Evolutionary conservation across 2,113 vertebrate genomes (phyloP), one percentile per base, ranked within the genome.

Genomic region (Sturnus vulgaris): DNA sequence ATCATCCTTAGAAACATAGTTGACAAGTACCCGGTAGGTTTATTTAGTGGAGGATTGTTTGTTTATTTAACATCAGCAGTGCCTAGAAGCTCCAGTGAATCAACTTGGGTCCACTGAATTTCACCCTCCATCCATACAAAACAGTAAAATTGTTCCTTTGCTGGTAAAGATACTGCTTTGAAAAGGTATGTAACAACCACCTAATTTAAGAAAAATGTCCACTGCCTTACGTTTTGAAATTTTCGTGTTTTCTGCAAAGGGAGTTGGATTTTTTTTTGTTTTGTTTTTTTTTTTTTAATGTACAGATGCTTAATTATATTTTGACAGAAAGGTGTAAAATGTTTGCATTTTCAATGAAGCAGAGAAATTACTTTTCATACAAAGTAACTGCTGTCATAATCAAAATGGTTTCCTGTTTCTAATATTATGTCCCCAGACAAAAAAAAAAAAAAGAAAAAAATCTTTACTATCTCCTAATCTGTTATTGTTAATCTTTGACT

Each of bases 101-200:
- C 16, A 35, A 1, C 13, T 37, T 52, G 15, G 1, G 17, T 31
- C 25, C 9, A n/a, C 7, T 35, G n/a, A 13, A 4, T 23, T 59
- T 82, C 3, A 3, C 4, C 1, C 4, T 69, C 6, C 28, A 23
- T 24, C n/a, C 1, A 0, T 30, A 15, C 0, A 52, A 50, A 82
- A 14, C 3, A 35, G 7, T 31, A 28, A 60, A 60, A 84, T 73
- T 61, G 1, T 65, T 72, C 25, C 18, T 66, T 73, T 15, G 10
- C 5, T 69, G 24, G 9, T 40, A 72, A 22, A 55, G 10, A 18
- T 7, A 20, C 8, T 25, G 3, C 33, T 77, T 73, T 53, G n/a
- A 53, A 59, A 72, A 65, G 3, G 5, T 50, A 3, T 46, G 8
- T 28, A 83, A 61, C 47, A 3, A 53, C 27, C 3, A 42, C 1